Evolutionary conservation across 1,140 invertebrate species (phyloP).

Genomic region (Choristoneura fumiferana): DNA sequence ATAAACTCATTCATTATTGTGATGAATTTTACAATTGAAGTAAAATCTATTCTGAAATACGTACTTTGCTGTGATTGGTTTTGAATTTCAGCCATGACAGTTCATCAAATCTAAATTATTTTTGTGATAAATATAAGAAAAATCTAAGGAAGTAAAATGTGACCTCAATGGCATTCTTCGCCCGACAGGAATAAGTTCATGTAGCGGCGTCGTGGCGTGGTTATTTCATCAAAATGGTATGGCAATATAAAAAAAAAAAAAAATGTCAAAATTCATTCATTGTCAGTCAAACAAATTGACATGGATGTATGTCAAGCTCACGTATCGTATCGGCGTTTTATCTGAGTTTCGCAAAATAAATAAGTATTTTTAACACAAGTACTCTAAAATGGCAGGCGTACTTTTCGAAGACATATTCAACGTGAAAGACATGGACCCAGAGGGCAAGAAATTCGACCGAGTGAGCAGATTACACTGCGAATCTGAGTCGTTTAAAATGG

Average conservation of each 20-base stretch:
- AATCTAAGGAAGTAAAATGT: too few relatives aligned
- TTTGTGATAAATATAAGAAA: too few relatives aligned
- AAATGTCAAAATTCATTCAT: neutral
- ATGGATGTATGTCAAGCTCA: neutral
- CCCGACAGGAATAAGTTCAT: too few relatives aligned
- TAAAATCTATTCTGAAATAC: too few relatives aligned
- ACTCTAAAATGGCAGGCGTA: conserved; percentile 92
- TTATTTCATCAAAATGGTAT: neutral
- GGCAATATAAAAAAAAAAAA: neutral
- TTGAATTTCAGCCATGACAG: too few relatives aligned
- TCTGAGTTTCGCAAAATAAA: neutral
- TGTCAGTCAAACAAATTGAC: neutral
- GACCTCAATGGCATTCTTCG: too few relatives aligned
- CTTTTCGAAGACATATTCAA: conserved; percentile 99
- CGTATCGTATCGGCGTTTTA: neutral
- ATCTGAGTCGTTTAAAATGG: conserved; percentile 99
- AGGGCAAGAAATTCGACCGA: conserved; percentile 99
- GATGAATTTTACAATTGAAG: too few relatives aligned
- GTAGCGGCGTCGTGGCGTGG: too few relatives aligned
- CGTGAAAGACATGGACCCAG: conserved; percentile 99
- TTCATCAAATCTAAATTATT: too few relatives aligned
- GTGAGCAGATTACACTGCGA: conserved; percentile 98
- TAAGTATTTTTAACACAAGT: neutral
- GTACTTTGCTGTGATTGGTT: too few relatives aligned
- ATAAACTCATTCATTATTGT: too few relatives aligned